These are phyloP conservation scores for Cheilosia soror DNA, from an alignment of 2,888 invertebrate genomes.

Conservation along the genomic window DNA sequence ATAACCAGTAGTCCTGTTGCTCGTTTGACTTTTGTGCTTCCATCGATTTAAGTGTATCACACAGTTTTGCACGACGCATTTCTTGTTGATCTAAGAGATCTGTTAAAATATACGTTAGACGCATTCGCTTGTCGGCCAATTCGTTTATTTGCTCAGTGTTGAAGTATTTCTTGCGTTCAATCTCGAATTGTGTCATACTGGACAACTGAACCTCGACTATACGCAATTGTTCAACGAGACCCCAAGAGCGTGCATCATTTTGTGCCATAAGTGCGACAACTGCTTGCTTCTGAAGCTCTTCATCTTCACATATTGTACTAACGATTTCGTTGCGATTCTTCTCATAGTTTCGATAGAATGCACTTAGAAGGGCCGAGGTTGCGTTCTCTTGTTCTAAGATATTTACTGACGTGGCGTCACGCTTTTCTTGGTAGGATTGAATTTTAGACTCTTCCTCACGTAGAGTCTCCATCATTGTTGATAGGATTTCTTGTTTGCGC, in stretches of 20 bases:
- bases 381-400: constrained; percentile 88
- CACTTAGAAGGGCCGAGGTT: constrained; percentile 86
- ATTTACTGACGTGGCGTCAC: constrained; percentile 85
- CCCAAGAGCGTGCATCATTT: constrained; percentile 90
- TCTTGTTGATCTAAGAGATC: constrained; percentile 89
- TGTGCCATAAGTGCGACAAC: constrained; percentile 89
- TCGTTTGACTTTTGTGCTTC: constrained; percentile 86
- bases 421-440: constrained; percentile 86
- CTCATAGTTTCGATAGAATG: constrained; percentile 87
- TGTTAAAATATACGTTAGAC: constrained; percentile 88
- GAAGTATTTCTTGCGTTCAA: constrained; percentile 88
- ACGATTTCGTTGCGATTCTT: constrained; percentile 86
- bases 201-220: constrained; percentile 90
- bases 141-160: constrained; percentile 89
- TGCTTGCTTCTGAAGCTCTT: constrained; percentile 89
- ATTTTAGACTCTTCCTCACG: constrained; percentile 88
- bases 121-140: constrained; percentile 87
- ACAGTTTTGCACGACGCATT: constrained; percentile 85
- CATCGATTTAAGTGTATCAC: constrained; percentile 89
- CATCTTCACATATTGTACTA: constrained; percentile 87
- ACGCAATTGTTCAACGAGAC: constrained; percentile 90
- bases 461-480: constrained; percentile 89
- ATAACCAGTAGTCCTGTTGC: constrained; percentile 88
- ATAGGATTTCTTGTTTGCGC: constrained; percentile 88
- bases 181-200: constrained; percentile 89